phyloP scores from a whole-genome alignment of 2,888 invertebrate species.

The Ormyrus labotus region DNA sequence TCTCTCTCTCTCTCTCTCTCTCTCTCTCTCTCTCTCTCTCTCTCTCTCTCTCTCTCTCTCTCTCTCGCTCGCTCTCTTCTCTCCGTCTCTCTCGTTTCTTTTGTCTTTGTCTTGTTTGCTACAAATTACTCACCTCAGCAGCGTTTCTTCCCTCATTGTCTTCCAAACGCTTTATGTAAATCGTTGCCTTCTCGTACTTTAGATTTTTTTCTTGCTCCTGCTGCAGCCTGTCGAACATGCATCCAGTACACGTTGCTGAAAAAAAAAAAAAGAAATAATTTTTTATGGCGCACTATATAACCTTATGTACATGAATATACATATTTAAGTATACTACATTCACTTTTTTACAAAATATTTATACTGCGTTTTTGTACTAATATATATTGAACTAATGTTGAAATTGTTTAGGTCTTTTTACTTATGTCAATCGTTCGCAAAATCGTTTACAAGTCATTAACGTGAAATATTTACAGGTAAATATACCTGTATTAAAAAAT shows the following conservation, averaged over 20 bases:
- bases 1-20: too few species aligned
- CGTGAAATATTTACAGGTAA: too few species aligned
- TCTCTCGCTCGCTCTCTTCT: not conserved
- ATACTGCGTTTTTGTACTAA: too few species aligned
- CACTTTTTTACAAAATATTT: not conserved
- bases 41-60: not conserved
- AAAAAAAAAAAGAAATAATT: constrained; percentile 10
- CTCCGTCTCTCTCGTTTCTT: not conserved
- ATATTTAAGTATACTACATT: constrained; percentile 11
- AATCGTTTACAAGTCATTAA: too few species aligned
- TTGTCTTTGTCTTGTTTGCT: constrained; percentile 11
- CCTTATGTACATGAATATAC: not conserved
- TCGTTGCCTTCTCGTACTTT: constrained; percentile 72
- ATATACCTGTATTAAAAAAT: too few species aligned
- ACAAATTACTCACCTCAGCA: constrained; percentile 61
- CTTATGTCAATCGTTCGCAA: too few species aligned
- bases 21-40: too few species aligned
- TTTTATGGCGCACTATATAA: not conserved
- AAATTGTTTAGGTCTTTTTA: too few species aligned
- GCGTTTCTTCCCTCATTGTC: constrained; percentile 69
- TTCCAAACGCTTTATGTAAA: constrained; percentile 71
- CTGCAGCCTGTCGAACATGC: constrained; percentile 69
- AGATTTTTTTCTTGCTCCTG: constrained; percentile 71
- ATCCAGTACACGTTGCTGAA: constrained; percentile 67
- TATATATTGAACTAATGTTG: too few species aligned